Conservation (phyloP, 2,888 invertebrate genomes). For the Drosophila pseudotalamancana region DNA sequence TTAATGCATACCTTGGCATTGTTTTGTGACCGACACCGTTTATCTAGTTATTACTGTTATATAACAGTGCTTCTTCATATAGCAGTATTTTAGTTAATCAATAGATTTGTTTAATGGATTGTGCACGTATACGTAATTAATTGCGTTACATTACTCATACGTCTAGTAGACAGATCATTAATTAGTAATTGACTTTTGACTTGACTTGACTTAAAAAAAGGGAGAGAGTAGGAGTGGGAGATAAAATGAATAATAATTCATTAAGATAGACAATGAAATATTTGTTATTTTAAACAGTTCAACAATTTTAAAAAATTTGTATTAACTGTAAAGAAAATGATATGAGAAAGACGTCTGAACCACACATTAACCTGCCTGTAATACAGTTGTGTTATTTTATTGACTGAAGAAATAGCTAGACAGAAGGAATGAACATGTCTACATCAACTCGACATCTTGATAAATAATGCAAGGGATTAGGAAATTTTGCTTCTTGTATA, state of each 20-base stretch:
- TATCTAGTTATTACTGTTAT: slow-evolving; percentile 15
- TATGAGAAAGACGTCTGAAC: no score
- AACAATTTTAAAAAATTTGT: background rate
- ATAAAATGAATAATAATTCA: no score
- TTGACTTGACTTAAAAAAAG: slow-evolving; percentile 24
- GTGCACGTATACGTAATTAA: slow-evolving; percentile 62
- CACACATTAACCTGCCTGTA: no score
- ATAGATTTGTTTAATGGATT: slow-evolving; percentile 25
- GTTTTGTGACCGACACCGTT: slow-evolving; percentile 1
- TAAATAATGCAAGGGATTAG: background rate
- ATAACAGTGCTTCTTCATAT: background rate
- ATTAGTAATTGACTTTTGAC: slow-evolving; percentile 34
- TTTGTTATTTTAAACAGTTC: background rate
- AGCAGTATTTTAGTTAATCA: slow-evolving; percentile 1
- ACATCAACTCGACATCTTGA: background rate
- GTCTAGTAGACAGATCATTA: slow-evolving; percentile 21
- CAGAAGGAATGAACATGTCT: background rate
- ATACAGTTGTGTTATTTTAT: background rate
- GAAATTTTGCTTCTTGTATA: background rate
- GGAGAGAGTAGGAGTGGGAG: background rate
- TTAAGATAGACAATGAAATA: background rate
- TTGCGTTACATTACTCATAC: slow-evolving; percentile 55
- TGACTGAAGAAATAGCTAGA: background rate
- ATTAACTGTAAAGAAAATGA: no score
- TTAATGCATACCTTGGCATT: slow-evolving; percentile 8